Base-by-base conservation (phyloP, 2,113 vertebrate species). In the Embiotoca jacksoni region DNA sequence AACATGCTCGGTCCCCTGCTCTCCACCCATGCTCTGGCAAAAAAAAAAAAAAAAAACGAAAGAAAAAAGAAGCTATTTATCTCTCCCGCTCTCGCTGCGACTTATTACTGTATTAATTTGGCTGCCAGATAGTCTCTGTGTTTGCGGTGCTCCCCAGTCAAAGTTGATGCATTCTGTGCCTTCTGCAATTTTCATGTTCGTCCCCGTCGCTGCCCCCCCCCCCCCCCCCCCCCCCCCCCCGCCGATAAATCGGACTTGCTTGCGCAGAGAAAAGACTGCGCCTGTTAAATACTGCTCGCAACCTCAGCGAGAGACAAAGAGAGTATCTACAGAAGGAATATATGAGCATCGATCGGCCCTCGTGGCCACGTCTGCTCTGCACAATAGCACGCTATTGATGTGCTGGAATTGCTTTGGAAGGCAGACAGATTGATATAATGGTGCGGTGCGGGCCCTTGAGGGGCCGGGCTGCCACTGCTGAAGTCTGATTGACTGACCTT, bases 381-480 rank as follows among this genome's bases (percentile, higher is more conserved):
- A 86, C 90, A 91, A 93, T 91, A 89, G 92, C 81, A 62, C 36
- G 41, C 80, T 91, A 93, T 88, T 87, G 91, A 93, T 89, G 90
- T 88, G 80, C 78, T 93, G 87, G 86, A 91, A 93, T 94, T 92
- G 87, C 92, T 91, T 93, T 91, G 91, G 91, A 92, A 93, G 91
- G 86, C 82, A 92, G 89, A 91, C 89, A 90, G 91, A 92, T 93
- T 94, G 91, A 91, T 91, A 84, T 91, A 94, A 90, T 91, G 85
- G 83, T 72, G 85, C 71, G 78, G 75, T 86, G 85, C 63, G 75
- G 83, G 85, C 90, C 89, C 87, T 85, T 62, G 71, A 92, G 89
- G 23, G 87, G 87, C 87, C 15, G 55, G 57, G 73, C 87, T 89
- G 86, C 85, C 86, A 73, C 72, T 31, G 85, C 86, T 83, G 59